Percentiles rank a stretch among this genome's conserved stretches.
phyloP scores from a whole-genome alignment of 2,888 invertebrate species.

The Piscicola geometra region DNA sequence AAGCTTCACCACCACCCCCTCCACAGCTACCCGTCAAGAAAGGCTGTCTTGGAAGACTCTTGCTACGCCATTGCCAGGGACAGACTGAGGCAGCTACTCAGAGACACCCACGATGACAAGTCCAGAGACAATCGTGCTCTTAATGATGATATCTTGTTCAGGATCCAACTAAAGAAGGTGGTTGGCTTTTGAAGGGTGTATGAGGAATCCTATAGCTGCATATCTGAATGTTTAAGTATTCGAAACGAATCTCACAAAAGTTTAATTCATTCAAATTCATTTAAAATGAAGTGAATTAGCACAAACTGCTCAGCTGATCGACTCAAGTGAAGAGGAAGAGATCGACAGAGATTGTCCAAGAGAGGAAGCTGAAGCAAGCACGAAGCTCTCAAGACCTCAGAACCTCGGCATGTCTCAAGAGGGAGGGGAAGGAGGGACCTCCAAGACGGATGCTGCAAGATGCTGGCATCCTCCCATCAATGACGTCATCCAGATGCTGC shows the following conservation, averaged over 20 bases:
- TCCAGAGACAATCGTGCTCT: background rate
- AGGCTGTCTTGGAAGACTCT: background rate
- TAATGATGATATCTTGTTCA: background rate
- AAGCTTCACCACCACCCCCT: no score
- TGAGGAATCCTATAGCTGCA: no score
- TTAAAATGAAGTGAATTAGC: background rate
- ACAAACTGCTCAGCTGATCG: background rate
- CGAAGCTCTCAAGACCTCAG: no score
- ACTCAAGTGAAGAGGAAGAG: background rate
- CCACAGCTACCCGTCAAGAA: background rate
- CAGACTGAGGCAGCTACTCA: background rate
- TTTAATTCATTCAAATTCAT: background rate
- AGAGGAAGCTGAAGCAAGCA: background rate
- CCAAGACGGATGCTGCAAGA: background rate
- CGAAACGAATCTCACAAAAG: no score
- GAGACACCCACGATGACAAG: background rate
- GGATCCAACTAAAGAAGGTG: slow-evolving; percentile 1
- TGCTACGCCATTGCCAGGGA: slow-evolving; percentile 2
- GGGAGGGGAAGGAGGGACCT: no score
- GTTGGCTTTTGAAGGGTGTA: no score
- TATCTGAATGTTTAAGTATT: no score
- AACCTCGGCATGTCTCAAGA: no score
- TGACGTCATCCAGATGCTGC: background rate
- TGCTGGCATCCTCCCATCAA: background rate
- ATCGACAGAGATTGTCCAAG: background rate